Base-by-base conservation (phyloP, 2,888 invertebrate genomes). In the Ochropleura leucogaster region DNA sequence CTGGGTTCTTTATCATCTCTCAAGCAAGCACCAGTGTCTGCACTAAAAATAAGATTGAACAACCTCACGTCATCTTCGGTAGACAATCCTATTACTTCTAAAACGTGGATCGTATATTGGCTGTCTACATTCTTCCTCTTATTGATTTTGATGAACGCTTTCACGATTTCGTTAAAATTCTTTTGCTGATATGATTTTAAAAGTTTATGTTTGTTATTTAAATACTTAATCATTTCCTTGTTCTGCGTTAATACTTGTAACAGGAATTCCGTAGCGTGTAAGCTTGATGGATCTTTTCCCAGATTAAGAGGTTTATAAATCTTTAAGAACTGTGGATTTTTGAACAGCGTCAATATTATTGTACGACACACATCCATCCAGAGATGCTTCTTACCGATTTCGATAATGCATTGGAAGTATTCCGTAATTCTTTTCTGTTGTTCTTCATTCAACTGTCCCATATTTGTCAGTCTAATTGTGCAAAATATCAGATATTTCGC, bases 151-250 rank as follows among this genome's bases (percentile, higher is more conserved):
- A 94, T 93, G 55, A 97, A 92, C 0, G 95, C 93, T 86, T 93
- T 94, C 3, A 93, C 89, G 9, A 97, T 90, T 84, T 96, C 94
- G 74, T 89, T 89, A 64, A 96, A 94, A 79, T 97, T 96, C 89
- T 97, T 97, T 74, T 96, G 94, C 87, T 96, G 96, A 84, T 96
- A 97, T 3, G 96, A 94, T 69, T 93, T 93, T 30, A 97, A 89
- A 77, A 96, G 87, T 65, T 88, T 92, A 77, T 92, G 89, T 81
- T 92, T 94, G 18, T 85, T 89, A 78, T 93, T 90, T 68, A 95
- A 90, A 88, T 92, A 91, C n/a, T 87, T 89, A 7, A 95, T 82
- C 3, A 94, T 90, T 71, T 95, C 94, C 76, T 82, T 86, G 77
- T 95, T 88, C 51, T 92, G 80, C 44, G 77, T 87, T 42, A 96